Evolutionary conservation across 1,140 invertebrate genomes (phyloP).

Genomic region (Zelostemma sp.): DNA sequence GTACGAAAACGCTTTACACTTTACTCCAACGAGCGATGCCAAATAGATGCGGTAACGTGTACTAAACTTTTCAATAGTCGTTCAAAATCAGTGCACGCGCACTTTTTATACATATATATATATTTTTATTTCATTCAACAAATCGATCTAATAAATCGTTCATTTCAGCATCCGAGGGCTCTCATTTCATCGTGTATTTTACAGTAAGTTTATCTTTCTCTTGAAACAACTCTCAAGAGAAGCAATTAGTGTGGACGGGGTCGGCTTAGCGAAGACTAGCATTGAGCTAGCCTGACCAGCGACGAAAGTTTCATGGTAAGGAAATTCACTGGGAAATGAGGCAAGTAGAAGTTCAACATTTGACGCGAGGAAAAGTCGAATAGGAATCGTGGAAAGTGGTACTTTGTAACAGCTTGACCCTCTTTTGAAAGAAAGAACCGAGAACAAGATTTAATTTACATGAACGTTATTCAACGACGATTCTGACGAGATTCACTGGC

Average conservation of each 20-base stretch:
- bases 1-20: conserved; percentile 20
- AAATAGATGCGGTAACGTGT: conserved; percentile 40
- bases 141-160: conserved; percentile 31
- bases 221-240: conserved; percentile 39
- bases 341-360: conserved; percentile 1
- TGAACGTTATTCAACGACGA: conserved; percentile 5
- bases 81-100: conserved; percentile 36
- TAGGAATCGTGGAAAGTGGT: conserved; percentile 25
- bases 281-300: conserved; percentile 60
- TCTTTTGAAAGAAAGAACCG: conserved; percentile 22
- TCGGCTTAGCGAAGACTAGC: conserved; percentile 65
- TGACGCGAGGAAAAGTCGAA: conserved; percentile 31
- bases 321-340: too few species aligned
- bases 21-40: conserved; percentile 31
- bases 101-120: conserved; percentile 39
- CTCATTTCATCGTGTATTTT: conserved; percentile 8
- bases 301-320: conserved; percentile 5
- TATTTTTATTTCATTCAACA: conserved; percentile 29
- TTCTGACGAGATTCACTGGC: conserved; percentile 47
- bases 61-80: conserved; percentile 39
- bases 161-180: conserved; percentile 23
- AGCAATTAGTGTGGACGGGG: conserved; percentile 62
- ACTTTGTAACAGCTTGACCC: conserved; percentile 22
- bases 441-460: conserved; percentile 19
- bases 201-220: conserved; percentile 1